These are phyloP conservation scores for Corythornis vintsioides DNA, from an alignment of 2,113 vertebrate genomes.

Conservation along the genomic window DNA sequence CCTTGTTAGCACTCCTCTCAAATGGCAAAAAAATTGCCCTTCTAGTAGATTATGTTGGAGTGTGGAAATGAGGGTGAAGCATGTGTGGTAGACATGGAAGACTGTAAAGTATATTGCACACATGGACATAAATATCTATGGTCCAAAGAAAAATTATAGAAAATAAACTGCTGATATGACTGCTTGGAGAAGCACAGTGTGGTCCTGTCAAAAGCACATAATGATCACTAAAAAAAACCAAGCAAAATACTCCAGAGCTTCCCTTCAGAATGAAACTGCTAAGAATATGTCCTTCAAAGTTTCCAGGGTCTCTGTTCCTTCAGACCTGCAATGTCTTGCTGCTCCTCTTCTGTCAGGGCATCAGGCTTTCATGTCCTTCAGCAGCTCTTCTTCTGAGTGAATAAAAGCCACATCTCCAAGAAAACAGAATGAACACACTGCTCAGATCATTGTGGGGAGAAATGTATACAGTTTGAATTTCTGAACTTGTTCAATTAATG, in stretches of 20 bases:
- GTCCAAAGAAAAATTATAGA: background rate
- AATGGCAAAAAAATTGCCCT: background rate
- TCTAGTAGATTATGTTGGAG: constrained; percentile 3
- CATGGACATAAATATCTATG: background rate
- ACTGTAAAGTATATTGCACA: background rate
- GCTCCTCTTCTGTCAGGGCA: background rate
- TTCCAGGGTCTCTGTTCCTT: background rate
- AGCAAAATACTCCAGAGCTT: background rate
- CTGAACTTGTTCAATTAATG: background rate
- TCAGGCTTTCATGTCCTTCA: background rate
- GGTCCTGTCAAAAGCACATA: background rate
- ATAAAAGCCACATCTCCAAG: background rate
- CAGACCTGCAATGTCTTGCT: background rate
- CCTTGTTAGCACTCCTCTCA: background rate
- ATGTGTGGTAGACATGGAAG: background rate
- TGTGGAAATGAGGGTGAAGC: background rate
- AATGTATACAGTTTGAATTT: background rate
- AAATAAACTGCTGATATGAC: background rate
- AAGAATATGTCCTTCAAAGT: background rate
- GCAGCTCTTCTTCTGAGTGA: fast-evolving
- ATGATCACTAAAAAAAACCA: background rate
- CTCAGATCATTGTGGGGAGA: background rate
- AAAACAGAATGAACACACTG: background rate
- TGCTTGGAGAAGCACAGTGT: background rate
- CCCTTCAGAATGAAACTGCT: background rate